These are phyloP conservation scores for Tolypeutes matacus DNA, from an alignment of 2,797 vertebrate genomes.

Conservation along the genomic window DNA sequence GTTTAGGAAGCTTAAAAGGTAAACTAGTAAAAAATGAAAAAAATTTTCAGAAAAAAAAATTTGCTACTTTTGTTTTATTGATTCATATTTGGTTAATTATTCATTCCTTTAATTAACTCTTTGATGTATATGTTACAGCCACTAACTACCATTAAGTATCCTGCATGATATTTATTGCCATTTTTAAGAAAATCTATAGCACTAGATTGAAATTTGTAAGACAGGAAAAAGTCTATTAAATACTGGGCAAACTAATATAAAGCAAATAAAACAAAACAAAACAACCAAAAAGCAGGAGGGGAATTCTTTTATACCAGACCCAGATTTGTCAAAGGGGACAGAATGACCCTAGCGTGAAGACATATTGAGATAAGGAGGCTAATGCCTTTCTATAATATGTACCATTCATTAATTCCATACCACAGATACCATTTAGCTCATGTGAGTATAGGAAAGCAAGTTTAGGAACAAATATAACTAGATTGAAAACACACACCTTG, in stretches of 20 bases:
- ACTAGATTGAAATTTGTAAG: background rate
- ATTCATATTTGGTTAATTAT: background rate
- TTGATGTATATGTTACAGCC: background rate
- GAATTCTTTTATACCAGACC: background rate
- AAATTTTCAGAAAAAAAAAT: background rate
- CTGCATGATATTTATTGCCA: background rate
- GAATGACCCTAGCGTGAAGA: background rate
- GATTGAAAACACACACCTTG: background rate
- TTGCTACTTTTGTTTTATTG: background rate
- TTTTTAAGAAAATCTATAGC: constrained; percentile 9
- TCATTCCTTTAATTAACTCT: background rate
- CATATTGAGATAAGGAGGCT: background rate
- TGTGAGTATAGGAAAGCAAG: background rate
- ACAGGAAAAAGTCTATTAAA: background rate
- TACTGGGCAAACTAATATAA: background rate
- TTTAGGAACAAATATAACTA: background rate
- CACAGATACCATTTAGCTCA: background rate
- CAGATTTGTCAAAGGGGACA: background rate
- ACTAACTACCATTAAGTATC: background rate
- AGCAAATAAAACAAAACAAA: background rate
- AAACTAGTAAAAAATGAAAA: background rate
- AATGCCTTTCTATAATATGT: background rate
- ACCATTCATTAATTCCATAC: background rate
- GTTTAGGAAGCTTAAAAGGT: constrained; percentile 8
- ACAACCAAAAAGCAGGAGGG: background rate